Base-by-base conservation (phyloP, 2,888 invertebrate species). In the Archaeoteleia sp. region DNA sequence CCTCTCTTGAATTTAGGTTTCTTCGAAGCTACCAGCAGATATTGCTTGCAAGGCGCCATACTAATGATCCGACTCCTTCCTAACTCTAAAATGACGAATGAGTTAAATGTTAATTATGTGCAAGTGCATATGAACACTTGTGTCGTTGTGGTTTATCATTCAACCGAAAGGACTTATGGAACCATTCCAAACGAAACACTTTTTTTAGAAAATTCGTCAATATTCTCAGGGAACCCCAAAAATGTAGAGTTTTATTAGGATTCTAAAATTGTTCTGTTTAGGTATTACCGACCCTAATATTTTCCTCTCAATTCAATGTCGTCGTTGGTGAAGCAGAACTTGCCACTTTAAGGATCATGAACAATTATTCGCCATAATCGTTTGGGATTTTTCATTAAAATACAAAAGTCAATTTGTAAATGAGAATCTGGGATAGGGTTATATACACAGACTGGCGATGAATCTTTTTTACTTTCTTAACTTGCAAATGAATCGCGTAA, bases 1-100 rank as follows among this genome's bases (percentile, higher is more conserved):
- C 70, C 74, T 70, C 72, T 49, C 68, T 57, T 63, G 70, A 70
- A 69, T 65, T 69, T 69, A 67, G 72, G 75, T 77, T 79, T 77
- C 76, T 77, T 76, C 74, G 73, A 65, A 75, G 71, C 72, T 71
- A 57, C 70, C 54, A 65, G 72, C 70, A 77, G 78, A 78, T 78
- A 81, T 79, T 75, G 75, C 75, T 73, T 54, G 70, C 62, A 62
- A 66, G 70, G 62, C 66, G 70, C 66, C 70, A 58, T 67, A 62
- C 70, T 70, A 70, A 70, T 67, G 66, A 67, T 70, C 70, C 54
- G 42, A 46, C 61, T 70, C 65, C 48, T 53, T 45, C 57, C 70
- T 43, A 34, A 25, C 54, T 57, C 54, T 49, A 39, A 66, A 70
- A 66, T 70, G 70, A 70, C 70, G 69, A 61, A 70, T 62, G 62